These are phyloP conservation scores for Clarias laeviceps DNA, from an alignment of 2,797 vertebrate species.

Conservation along the genomic window DNA sequence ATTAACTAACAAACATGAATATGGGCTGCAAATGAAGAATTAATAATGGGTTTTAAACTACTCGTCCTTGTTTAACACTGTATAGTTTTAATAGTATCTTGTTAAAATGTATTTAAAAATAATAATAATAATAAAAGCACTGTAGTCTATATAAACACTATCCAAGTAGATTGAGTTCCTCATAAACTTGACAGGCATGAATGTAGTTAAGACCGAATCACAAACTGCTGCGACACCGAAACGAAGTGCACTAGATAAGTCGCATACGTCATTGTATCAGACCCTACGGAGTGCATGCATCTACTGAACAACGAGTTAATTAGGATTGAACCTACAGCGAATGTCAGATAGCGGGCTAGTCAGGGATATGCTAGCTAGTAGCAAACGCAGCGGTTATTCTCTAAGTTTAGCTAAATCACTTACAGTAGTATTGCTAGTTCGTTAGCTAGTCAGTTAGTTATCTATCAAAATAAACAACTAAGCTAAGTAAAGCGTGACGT, in stretches of 20 bases:
- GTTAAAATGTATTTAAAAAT: neutral
- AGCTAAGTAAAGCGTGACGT: neutral
- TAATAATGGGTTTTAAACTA: neutral
- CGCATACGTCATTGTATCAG: neutral
- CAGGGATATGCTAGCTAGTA: neutral
- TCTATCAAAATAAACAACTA: neutral
- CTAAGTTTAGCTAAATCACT: neutral
- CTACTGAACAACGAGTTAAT: neutral
- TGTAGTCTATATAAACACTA: neutral
- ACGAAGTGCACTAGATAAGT: neutral
- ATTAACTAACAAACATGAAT: neutral
- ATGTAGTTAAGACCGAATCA: neutral
- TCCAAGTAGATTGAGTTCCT: too few relatives aligned
- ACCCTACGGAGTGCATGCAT: neutral
- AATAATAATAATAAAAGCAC: too few relatives aligned
- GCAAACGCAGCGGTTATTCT: neutral
- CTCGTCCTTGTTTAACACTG: neutral
- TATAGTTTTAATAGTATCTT: neutral
- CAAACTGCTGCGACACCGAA: neutral
- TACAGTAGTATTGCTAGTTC: neutral
- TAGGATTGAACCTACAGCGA: neutral
- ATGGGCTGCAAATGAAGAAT: neutral
- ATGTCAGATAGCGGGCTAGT: conserved; percentile 16
- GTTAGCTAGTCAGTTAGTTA: too few relatives aligned
- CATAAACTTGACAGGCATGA: neutral